Conservation (phyloP, 2,888 invertebrate species). For the Ectropis crepuscularia region DNA sequence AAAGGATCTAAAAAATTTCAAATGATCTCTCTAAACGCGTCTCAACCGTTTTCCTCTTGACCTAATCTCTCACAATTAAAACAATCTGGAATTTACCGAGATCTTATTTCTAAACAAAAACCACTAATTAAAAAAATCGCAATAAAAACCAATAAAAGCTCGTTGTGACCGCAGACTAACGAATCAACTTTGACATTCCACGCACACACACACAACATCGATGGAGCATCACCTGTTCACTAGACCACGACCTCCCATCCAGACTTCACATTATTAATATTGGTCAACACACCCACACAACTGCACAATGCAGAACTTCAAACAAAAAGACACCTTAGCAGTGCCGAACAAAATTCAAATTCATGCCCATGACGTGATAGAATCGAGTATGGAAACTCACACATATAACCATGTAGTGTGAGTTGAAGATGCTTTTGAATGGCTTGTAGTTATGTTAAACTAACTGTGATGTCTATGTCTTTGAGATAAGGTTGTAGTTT, state of each 20-base stretch:
- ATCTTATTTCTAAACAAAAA: conserved; percentile 25
- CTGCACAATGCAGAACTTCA: conserved; percentile 16
- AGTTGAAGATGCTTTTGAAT: conserved; percentile 75
- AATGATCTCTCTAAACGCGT: conserved; percentile 1
- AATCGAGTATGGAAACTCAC: conserved; percentile 56
- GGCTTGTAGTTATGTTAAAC: conserved; percentile 55
- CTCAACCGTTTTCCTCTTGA: conserved; percentile 14
- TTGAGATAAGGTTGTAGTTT: conserved; percentile 52
- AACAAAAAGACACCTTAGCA: conserved; percentile 52
- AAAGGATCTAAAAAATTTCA: conserved; percentile 27
- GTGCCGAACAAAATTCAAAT: conserved; percentile 47
- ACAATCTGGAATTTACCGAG: conserved; percentile 22
- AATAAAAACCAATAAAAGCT: conserved; percentile 22
- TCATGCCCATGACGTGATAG: conserved; percentile 46
- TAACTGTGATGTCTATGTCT: conserved; percentile 51
- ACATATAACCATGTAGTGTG: conserved; percentile 70
- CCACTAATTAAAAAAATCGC: conserved; percentile 24
- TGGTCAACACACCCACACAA: conserved; percentile 76
- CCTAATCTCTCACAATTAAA: conserved; percentile 10
- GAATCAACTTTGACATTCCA: conserved; percentile 78
- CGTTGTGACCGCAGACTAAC: conserved; percentile 48
- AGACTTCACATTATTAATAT: conserved; percentile 72
- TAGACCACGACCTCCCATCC: conserved; percentile 75
- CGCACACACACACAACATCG: conserved; percentile 64
- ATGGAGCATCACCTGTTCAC: conserved; percentile 74